Evolutionary conservation across 2,797 vertebrate genomes (phyloP).

Genomic region (Thunnus albacares): DNA sequence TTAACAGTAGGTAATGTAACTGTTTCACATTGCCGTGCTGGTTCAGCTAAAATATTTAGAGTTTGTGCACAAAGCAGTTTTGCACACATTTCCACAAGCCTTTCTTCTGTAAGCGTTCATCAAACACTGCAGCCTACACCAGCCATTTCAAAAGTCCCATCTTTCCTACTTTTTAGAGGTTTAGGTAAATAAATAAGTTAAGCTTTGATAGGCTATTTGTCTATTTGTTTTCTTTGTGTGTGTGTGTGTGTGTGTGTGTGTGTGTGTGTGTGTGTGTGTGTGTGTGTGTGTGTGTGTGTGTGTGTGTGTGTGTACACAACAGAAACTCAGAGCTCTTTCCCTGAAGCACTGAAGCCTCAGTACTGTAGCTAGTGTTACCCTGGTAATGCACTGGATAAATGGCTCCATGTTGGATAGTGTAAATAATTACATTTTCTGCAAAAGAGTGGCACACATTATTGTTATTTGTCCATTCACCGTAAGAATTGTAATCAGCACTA

Average conservation of each 20-base stretch:
- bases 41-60: neutral
- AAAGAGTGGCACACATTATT: neutral
- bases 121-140: no score
- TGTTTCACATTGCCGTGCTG: neutral
- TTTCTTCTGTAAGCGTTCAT: neutral
- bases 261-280: no score
- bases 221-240: no score
- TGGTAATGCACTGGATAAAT: neutral
- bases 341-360: neutral
- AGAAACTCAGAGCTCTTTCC: neutral
- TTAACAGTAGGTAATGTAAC: neutral
- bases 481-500: conserved; percentile 1
- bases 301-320: no score
- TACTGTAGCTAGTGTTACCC: neutral
- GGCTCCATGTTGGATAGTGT: neutral
- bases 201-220: no score
- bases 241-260: no score
- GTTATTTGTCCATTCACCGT: conserved; percentile 11
- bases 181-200: no score
- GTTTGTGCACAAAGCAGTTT: neutral
- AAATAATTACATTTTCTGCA: no score
- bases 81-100: no score
- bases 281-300: no score
- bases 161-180: neutral
- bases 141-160: neutral